Percentiles rank a stretch among this genome's conserved stretches.
These are phyloP conservation scores for Psococerastis gibbosa DNA, from an alignment of 2,888 invertebrate species.

Conservation along the genomic window DNA sequence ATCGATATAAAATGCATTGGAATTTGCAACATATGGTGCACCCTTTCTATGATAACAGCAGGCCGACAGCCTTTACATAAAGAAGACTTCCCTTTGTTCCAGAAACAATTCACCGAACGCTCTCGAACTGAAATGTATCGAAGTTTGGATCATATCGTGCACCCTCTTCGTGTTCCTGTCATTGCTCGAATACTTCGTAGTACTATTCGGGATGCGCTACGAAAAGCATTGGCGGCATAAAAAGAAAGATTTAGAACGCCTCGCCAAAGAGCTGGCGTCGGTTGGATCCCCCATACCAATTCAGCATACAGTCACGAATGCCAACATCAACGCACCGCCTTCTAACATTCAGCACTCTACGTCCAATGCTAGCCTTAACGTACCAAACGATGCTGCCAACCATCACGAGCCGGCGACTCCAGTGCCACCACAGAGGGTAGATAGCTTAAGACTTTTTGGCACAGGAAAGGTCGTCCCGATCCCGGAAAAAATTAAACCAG, in stretches of 20 bases:
- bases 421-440: slow-evolving; percentile 5
- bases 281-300: slow-evolving; percentile 22
- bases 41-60: too few species aligned
- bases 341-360: slow-evolving; percentile 1
- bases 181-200: slow-evolving; percentile 41
- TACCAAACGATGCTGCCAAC: slow-evolving; percentile 6
- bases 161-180: slow-evolving; percentile 44
- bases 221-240: slow-evolving; percentile 39
- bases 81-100: slow-evolving; percentile 18
- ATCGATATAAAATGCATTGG: too few species aligned
- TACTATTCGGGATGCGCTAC: slow-evolving; percentile 42
- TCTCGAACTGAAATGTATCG: slow-evolving; percentile 40
- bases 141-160: slow-evolving; percentile 46
- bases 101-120: slow-evolving; percentile 45
- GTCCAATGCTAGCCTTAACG: slow-evolving; percentile 1
- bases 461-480: slow-evolving; percentile 7
- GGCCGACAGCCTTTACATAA: too few species aligned
- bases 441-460: slow-evolving; percentile 5
- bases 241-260: slow-evolving; percentile 19
- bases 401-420: slow-evolving; percentile 1
- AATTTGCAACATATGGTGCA: too few species aligned
- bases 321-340: slow-evolving; percentile 30
- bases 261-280: slow-evolving; percentile 9
- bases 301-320: slow-evolving; percentile 13
- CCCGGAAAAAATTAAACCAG: slow-evolving; percentile 7